A percentile compares a stretch with the other conserved stretches of the same genome.
Evolutionary conservation across 2,797 vertebrate genomes (phyloP).

Genomic region (Ptychobarbus kaznakovi): DNA sequence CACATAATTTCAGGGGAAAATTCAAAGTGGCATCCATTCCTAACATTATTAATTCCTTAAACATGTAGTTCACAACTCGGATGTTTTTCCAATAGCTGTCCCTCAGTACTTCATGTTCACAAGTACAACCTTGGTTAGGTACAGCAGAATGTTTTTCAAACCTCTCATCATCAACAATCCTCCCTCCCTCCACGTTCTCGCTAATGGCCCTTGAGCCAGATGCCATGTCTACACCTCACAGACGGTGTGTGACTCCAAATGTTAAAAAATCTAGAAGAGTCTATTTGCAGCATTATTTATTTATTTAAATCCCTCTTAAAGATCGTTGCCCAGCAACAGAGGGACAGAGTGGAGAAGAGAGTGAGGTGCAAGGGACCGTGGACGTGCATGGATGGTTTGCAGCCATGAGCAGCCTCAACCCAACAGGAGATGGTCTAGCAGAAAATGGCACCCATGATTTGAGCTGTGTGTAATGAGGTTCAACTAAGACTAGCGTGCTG

Average conservation of each 20-base stretch:
- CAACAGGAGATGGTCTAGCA: conserved; percentile 20
- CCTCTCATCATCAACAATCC: conserved; percentile 6
- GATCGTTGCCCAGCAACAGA: conserved; percentile 74
- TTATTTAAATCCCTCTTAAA: conserved; percentile 65
- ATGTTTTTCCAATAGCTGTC: background rate
- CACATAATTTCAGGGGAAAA: background rate
- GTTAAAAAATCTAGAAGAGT: conserved; percentile 54
- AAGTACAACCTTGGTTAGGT: background rate
- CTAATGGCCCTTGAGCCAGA: conserved; percentile 11
- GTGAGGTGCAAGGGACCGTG: conserved; percentile 48
- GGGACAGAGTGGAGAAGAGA: conserved; percentile 41
- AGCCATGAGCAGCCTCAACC: background rate
- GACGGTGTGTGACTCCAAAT: conserved; percentile 29
- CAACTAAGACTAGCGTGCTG: background rate
- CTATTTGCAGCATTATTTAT: conserved; percentile 61
- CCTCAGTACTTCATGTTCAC: conserved; percentile 10
- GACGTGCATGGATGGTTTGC: conserved; percentile 26
- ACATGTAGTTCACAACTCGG: background rate
- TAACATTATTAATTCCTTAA: background rate
- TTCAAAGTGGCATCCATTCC: background rate
- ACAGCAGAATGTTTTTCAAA: conserved; percentile 7
- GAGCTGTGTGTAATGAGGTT: background rate
- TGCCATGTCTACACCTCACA: conserved; percentile 28
- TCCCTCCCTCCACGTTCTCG: background rate
- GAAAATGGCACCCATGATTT: conserved; percentile 34